These are phyloP conservation scores for Lampropteryx suffumata DNA, from an alignment of 2,888 invertebrate genomes.

Conservation along the genomic window DNA sequence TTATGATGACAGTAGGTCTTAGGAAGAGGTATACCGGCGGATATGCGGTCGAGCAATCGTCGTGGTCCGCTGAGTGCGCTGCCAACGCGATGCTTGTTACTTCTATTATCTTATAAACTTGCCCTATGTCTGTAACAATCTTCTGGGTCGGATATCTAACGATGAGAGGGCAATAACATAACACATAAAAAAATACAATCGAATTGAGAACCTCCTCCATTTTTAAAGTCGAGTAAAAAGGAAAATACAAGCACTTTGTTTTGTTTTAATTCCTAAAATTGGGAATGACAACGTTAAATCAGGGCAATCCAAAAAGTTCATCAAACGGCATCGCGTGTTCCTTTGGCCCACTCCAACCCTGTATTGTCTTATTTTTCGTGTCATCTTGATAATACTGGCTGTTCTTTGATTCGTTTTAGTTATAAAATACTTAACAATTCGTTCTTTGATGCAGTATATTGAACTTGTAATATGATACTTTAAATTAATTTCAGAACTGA, in stretches of 20 bases:
- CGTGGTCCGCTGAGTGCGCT: constrained; percentile 68
- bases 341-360: not conserved
- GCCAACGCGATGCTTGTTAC: constrained; percentile 71
- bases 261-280: too few relatives aligned
- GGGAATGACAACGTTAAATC: too few relatives aligned
- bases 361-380: not conserved
- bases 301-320: too few relatives aligned
- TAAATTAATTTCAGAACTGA: constrained; percentile 30
- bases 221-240: too few relatives aligned
- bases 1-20: constrained; percentile 34
- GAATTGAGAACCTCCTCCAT: too few relatives aligned
- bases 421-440: constrained; percentile 13
- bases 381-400: not conserved
- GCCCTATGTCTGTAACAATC: constrained; percentile 62
- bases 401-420: not conserved
- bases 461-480: constrained; percentile 28
- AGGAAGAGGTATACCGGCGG: constrained; percentile 72
- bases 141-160: constrained; percentile 62
- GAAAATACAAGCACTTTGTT: too few relatives aligned
- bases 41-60: constrained; percentile 78
- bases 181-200: too few relatives aligned
- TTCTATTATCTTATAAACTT: constrained; percentile 70
- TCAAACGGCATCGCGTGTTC: too few relatives aligned
- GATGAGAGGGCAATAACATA: constrained; percentile 43
- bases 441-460: constrained; percentile 20